These are phyloP conservation scores for Pristiophorus japonicus DNA, from an alignment of 2,113 vertebrate genomes.

Conservation along the genomic window DNA sequence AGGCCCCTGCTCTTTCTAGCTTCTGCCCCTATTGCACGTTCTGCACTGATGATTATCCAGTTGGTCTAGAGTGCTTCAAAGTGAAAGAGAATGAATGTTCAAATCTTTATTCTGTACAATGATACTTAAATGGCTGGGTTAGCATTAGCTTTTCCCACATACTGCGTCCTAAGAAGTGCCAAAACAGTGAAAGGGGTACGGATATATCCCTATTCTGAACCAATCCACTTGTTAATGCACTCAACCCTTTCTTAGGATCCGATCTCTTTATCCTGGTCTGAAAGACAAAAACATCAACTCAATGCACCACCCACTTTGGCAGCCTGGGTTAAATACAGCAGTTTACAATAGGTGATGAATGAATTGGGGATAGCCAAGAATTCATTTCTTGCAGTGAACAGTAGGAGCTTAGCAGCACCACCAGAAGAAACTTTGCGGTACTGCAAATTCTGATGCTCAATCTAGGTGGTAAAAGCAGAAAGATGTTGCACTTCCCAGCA, in stretches of 20 bases:
- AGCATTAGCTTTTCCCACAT: too few species aligned
- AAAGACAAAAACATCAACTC: background rate
- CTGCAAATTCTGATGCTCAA: background rate
- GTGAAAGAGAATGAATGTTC: background rate
- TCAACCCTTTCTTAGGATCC: background rate
- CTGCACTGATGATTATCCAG: too few species aligned
- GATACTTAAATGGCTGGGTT: too few species aligned
- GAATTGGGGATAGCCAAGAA: background rate
- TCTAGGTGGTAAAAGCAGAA: background rate
- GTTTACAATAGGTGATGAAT: background rate
- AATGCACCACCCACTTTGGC: background rate
- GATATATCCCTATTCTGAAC: background rate
- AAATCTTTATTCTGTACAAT: too few species aligned
- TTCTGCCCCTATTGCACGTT: too few species aligned
- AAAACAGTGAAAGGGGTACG: background rate
- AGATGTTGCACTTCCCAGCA: background rate
- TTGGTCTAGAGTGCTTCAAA: background rate
- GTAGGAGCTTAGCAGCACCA: background rate
- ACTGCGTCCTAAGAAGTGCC: background rate
- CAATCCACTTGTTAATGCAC: background rate
- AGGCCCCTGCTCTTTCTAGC: too few species aligned
- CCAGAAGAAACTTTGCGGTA: background rate
- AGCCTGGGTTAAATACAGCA: background rate
- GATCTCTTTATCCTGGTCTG: background rate
- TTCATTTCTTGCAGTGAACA: background rate